These are phyloP conservation scores for Volucella inflata DNA, from an alignment of 2,888 invertebrate species.

Conservation along the genomic window DNA sequence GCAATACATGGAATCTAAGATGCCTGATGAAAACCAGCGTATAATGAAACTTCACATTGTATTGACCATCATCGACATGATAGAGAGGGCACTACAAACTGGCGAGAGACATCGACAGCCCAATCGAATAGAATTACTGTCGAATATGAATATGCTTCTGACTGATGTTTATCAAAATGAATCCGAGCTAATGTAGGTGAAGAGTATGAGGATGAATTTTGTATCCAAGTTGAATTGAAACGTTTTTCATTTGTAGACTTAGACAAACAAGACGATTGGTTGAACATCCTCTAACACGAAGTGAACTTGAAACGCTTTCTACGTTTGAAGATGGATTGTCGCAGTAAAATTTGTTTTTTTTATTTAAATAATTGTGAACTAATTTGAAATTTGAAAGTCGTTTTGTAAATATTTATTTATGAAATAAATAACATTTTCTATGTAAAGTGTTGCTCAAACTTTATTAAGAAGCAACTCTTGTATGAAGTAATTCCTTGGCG, in stretches of 20 bases:
- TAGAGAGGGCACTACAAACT: conserved; percentile 43
- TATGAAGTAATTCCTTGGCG: too few species aligned
- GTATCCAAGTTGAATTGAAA: background rate
- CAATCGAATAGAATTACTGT: conserved; percentile 54
- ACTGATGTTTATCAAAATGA: conserved; percentile 39
- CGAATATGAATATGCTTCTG: conserved; percentile 49
- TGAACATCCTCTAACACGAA: conserved; percentile 19
- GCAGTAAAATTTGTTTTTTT: conserved; percentile 1
- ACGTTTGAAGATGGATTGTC: conserved; percentile 43
- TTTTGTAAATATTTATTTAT: too few species aligned
- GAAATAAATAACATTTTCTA: too few species aligned
- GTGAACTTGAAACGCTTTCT: conserved; percentile 32
- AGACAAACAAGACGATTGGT: conserved; percentile 40
- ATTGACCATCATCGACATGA: conserved; percentile 59
- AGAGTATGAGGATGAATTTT: background rate
- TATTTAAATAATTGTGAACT: background rate
- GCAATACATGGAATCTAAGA: conserved; percentile 40
- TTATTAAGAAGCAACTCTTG: too few species aligned
- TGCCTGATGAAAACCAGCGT: conserved; percentile 38
- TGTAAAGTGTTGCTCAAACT: too few species aligned
- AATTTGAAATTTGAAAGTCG: too few species aligned
- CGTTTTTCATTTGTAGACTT: conserved; percentile 12
- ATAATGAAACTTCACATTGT: conserved; percentile 62
- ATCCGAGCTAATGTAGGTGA: conserved; percentile 44
- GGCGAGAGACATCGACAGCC: conserved; percentile 14